Conservation (phyloP, 2,113 vertebrate genomes). For the Semnornis frantzii region DNA sequence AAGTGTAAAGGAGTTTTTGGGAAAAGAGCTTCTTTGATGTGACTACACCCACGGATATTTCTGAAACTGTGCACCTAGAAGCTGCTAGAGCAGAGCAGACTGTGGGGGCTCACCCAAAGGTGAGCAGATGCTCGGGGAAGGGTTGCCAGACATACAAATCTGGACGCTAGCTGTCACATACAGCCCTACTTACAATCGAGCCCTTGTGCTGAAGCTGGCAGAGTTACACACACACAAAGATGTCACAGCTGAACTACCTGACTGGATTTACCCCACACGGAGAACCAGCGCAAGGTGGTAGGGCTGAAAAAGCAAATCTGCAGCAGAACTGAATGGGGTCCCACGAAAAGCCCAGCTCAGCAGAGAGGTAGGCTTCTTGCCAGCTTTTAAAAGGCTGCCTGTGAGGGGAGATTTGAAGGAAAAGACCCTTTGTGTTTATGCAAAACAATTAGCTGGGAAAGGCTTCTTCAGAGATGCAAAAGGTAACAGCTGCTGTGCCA, state of each 20-base stretch:
- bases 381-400: background rate
- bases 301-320: background rate
- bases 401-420: background rate
- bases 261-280: accelerated
- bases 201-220: background rate
- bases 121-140: background rate
- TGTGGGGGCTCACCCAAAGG: background rate
- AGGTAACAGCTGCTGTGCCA: conserved; percentile 47
- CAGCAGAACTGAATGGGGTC: background rate
- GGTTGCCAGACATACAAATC: background rate
- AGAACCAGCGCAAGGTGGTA: accelerated
- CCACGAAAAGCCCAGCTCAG: background rate
- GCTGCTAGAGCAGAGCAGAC: background rate
- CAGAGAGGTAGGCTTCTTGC: background rate
- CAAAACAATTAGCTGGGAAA: conserved; percentile 6
- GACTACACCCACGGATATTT: background rate
- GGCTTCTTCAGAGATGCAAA: background rate
- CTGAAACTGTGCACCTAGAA: background rate
- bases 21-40: background rate
- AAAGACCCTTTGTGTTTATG: background rate
- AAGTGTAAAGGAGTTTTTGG: background rate
- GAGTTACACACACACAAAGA: background rate
- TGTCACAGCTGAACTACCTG: background rate
- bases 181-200: background rate
- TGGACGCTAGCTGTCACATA: accelerated